Conservation (phyloP, 2,797 vertebrate genomes). For the Allobates femoralis region DNA sequence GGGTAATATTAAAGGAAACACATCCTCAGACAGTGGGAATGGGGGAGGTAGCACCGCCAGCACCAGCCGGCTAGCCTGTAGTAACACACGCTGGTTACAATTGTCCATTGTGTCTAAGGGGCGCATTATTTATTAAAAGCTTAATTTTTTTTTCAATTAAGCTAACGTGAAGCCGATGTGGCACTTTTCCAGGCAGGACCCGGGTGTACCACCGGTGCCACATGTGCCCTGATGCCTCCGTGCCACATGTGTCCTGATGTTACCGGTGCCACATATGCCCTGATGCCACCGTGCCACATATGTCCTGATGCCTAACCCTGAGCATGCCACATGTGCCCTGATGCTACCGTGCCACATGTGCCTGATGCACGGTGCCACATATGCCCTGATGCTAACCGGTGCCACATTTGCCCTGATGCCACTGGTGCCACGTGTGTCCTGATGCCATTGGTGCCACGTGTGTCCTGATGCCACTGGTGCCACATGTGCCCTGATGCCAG, state of each 20-base stretch:
- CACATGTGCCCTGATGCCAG: neutral
- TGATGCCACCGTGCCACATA: neutral
- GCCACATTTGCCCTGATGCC: too few relatives aligned
- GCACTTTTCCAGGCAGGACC: neutral
- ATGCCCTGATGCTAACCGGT: neutral
- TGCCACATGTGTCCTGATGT: too few relatives aligned
- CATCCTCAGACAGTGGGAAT: too few relatives aligned
- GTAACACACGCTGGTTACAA: too few relatives aligned
- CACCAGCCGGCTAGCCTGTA: too few relatives aligned
- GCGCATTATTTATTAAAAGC: too few relatives aligned
- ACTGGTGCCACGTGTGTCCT: neutral
- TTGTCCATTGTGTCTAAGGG: too few relatives aligned
- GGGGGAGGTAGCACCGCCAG: too few relatives aligned
- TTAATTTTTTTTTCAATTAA: too few relatives aligned
- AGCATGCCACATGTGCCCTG: neutral
- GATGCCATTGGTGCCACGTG: neutral
- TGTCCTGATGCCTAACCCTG: neutral
- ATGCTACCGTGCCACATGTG: neutral
- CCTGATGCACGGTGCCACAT: neutral
- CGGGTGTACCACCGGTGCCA: neutral
- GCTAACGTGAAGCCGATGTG: neutral
- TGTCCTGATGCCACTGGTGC: neutral
- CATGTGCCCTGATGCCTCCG: neutral
- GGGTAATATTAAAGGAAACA: too few relatives aligned
- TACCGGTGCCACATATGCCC: neutral